Base-by-base conservation (phyloP, 1,140 invertebrate species). In the Archivesica marissinica region DNA sequence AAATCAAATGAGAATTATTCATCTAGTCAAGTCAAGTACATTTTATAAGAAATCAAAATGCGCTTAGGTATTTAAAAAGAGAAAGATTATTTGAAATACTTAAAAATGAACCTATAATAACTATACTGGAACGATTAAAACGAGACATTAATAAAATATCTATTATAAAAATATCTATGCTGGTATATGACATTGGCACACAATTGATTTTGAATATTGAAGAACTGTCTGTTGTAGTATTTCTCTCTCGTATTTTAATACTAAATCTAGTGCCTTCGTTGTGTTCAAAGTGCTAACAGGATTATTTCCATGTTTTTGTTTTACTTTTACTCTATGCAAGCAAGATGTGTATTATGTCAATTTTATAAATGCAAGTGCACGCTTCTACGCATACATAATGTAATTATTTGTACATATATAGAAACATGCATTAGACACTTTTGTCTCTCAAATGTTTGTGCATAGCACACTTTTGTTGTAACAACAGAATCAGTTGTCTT, bases 221-320 rank as follows among this genome's bases (percentile, higher is more conserved):
- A n/a, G n/a, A n/a, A n/a, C n/a, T n/a, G n/a, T n/a, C n/a, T n/a
- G n/a, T n/a, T n/a, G n/a, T n/a, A n/a, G n/a, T n/a, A n/a, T n/a
- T n/a, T n/a, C n/a, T n/a, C n/a, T n/a, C n/a, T n/a, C n/a, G n/a
- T n/a, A n/a, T n/a, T n/a, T n/a, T 47, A n/a, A 25, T 17, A 52
- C n/a, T 72, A 9, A 72, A 47, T 72, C 68, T 79, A 81, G 79
- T 81, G 79, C 79, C 79, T 81, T 72, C 28, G 39, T 39, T 81
- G 79, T 81, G 79, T 81, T 81, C 79, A 72, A 81, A 81, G 79
- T 81, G 79, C 79, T 81, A 81, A 72, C 44, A 23, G 68, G 41
- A 47, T 68, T 44, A 20, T 41, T 52, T 74, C 30, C 41, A 13
- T 25, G 23, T 28, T n/a, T n/a, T n/a, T n/a, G n/a, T n/a, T n/a